Evolutionary conservation across 2,888 invertebrate species (phyloP).

Genomic region (Cerceris ruficornis): DNA sequence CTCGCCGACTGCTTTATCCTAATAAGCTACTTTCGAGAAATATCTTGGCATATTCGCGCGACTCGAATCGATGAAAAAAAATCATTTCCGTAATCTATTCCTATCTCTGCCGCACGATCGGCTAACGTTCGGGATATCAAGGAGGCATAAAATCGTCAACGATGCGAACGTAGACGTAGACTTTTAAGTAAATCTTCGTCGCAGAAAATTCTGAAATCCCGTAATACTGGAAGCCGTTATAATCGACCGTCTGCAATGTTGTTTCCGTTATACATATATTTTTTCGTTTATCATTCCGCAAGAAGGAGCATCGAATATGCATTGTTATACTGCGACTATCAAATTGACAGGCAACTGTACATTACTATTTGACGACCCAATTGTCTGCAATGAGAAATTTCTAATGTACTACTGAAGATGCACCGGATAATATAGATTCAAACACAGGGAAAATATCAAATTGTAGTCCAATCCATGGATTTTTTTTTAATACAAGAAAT

Average conservation of each 20-base stretch:
- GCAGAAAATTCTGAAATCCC: conserved; percentile 9
- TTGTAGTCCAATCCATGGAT: no score
- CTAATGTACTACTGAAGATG: no score
- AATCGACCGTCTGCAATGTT: conserved; percentile 1
- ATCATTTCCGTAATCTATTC: background rate
- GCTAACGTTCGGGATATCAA: conserved; percentile 11
- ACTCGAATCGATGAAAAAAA: background rate
- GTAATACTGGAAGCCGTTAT: conserved; percentile 6
- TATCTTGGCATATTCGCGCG: background rate
- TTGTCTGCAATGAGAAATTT: no score
- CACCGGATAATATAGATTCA: no score
- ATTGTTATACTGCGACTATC: background rate
- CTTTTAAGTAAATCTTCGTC: background rate
- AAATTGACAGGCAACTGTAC: background rate
- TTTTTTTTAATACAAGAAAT: no score
- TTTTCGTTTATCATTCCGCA: background rate
- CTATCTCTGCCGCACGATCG: background rate
- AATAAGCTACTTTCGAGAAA: background rate
- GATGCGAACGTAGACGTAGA: background rate
- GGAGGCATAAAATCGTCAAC: conserved; percentile 18
- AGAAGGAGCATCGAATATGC: background rate
- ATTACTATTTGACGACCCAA: no score
- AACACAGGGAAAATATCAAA: no score
- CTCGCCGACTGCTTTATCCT: background rate
- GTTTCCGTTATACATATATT: conserved; percentile 1